Evolutionary conservation across 92 coral and sea anemone species (phyloP).

Genomic region (Paramuricea clavata): DNA sequence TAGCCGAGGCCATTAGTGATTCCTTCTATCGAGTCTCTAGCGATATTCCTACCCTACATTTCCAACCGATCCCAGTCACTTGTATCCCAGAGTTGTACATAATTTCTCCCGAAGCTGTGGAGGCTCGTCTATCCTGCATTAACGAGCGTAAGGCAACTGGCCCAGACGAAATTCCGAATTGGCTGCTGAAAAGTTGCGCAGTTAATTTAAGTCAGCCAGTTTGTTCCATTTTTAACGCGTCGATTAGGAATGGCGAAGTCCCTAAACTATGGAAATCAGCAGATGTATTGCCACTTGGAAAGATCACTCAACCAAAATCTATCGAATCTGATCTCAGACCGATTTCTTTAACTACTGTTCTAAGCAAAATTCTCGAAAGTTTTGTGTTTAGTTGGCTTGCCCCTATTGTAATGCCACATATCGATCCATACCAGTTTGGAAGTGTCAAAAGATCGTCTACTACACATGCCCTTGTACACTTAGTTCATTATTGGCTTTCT

Average conservation of each 20-base stretch:
- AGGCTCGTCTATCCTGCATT: slow-evolving; percentile 15
- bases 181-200: slow-evolving; percentile 52
- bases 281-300: slow-evolving; percentile 59
- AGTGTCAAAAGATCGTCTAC: slow-evolving; percentile 62
- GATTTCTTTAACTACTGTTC: slow-evolving; percentile 59
- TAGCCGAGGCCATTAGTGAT: slow-evolving; percentile 48
- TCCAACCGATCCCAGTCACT: slow-evolving; percentile 22
- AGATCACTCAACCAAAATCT: slow-evolving; percentile 56
- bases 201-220: slow-evolving; percentile 32
- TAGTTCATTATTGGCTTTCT: slow-evolving; percentile 59
- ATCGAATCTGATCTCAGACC: slow-evolving; percentile 66
- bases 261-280: slow-evolving; percentile 67
- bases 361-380: slow-evolving; percentile 56
- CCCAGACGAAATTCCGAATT: slow-evolving; percentile 66
- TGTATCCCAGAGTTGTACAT: slow-evolving; percentile 39
- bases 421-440: slow-evolving; percentile 41
- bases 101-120: slow-evolving; percentile 48
- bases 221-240: slow-evolving; percentile 51
- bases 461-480: slow-evolving; percentile 53
- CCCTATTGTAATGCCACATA: slow-evolving; percentile 51
- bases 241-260: slow-evolving; percentile 43
- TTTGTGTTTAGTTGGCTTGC: slow-evolving; percentile 67
- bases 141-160: slow-evolving; percentile 46
- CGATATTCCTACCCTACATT: slow-evolving; percentile 49
- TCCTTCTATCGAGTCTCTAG: slow-evolving; percentile 44